Conservation (phyloP, 2,797 vertebrate genomes). For the Neosalanx taihuensis region DNA sequence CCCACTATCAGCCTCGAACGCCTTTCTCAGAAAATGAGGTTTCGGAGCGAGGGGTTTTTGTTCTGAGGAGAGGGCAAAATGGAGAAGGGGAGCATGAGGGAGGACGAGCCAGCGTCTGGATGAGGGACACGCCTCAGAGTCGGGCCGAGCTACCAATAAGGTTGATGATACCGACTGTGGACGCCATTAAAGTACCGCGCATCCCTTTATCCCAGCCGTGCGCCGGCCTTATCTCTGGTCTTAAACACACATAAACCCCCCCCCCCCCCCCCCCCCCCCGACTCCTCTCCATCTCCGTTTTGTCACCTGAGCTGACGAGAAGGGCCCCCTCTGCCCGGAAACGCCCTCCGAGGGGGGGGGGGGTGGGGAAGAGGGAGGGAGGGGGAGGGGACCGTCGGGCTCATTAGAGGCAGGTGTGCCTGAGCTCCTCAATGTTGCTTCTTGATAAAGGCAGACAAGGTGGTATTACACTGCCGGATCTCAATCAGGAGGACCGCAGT, state of each 20-base stretch:
- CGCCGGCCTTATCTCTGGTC: background rate
- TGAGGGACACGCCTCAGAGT: constrained; percentile 6
- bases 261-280: no score
- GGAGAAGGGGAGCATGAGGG: constrained; percentile 50
- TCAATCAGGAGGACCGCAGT: constrained; percentile 69
- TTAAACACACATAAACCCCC: background rate
- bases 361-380: background rate
- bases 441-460: constrained; percentile 70
- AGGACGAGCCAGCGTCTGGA: constrained; percentile 49
- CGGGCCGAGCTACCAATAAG: constrained; percentile 32
- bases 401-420: constrained; percentile 54
- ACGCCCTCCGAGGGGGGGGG: background rate
- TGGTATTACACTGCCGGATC: constrained; percentile 71
- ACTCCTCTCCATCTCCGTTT: background rate
- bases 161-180: constrained; percentile 35
- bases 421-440: constrained; percentile 47
- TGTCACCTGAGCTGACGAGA: constrained; percentile 38
- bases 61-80: constrained; percentile 35
- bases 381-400: constrained; percentile 22
- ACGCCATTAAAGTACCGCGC: background rate
- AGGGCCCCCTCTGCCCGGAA: background rate
- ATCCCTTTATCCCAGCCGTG: background rate
- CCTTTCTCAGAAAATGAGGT: constrained; percentile 26
- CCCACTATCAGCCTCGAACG: constrained; percentile 39
- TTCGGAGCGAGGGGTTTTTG: background rate